phyloP scores from a whole-genome alignment of 23 tunicate species.

The Halocynthia roretzi region DNA sequence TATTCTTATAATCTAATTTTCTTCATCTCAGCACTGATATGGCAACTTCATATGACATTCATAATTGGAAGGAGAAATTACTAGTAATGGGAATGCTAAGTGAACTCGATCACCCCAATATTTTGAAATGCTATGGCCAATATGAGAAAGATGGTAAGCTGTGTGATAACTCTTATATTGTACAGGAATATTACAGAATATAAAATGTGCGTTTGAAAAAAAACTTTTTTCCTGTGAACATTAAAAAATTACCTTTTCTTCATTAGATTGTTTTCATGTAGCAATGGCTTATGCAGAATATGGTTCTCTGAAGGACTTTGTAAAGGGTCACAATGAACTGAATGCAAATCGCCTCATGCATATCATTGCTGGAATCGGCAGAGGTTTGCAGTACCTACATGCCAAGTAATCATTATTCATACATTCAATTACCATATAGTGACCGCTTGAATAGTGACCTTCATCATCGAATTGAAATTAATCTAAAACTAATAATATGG shows the following conservation, averaged over 20 bases:
- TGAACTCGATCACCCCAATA: conserved; percentile 63
- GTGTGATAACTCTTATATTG: not conserved
- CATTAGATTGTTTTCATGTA: conserved; percentile 41
- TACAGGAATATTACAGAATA: not conserved
- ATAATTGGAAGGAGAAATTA: conserved; percentile 30
- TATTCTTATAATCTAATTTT: conserved; percentile 4
- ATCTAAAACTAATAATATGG: not conserved
- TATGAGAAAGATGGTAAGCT: conserved; percentile 39
- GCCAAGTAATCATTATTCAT: conserved; percentile 39
- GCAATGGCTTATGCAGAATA: conserved; percentile 38
- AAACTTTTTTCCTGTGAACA: not conserved
- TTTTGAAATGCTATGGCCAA: conserved; percentile 47
- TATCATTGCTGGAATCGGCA: conserved; percentile 52
- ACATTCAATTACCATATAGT: not conserved
- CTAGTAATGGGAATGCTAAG: conserved; percentile 34
- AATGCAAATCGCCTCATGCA: conserved; percentile 31
- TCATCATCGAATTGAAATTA: not conserved
- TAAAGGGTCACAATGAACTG: conserved; percentile 21
- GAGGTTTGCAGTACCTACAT: conserved; percentile 68
- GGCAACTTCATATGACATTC: conserved; percentile 18
- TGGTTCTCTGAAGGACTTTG: conserved; percentile 32
- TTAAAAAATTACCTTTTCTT: not conserved
- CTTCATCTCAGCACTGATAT: conserved; percentile 6
- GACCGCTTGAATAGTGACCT: not conserved
- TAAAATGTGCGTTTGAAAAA: not conserved